phyloP scores from a whole-genome alignment of 1,140 invertebrate species.

The Caenorhabditis latens region DNA sequence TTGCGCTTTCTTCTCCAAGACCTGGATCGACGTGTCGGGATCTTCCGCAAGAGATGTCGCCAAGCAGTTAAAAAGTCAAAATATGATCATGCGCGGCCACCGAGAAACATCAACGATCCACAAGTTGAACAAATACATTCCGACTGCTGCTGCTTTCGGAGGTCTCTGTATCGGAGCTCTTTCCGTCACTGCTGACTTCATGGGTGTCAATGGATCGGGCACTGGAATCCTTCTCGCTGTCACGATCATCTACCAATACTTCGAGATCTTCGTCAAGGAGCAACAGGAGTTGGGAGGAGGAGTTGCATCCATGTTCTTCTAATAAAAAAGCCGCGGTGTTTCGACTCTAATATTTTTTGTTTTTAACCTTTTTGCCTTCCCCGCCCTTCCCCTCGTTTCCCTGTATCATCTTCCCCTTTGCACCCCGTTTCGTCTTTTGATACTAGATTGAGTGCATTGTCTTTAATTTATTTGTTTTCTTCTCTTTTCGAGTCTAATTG shows the following conservation, averaged over 20 bases:
- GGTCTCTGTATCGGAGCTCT: conserved; percentile 95
- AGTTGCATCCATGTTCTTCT: conserved; percentile 80
- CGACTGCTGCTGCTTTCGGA: conserved; percentile 98
- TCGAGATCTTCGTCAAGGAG: conserved; percentile 99
- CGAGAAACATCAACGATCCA: conserved; percentile 99
- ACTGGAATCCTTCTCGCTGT: conserved; percentile 98
- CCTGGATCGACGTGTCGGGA: conserved; percentile 99
- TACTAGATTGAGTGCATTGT: conserved; percentile 18
- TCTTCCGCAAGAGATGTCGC: conserved; percentile 99
- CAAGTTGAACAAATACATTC: conserved; percentile 87
- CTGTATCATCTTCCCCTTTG: not conserved
- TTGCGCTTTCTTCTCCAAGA: conserved; percentile 99
- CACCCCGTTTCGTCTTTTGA: not conserved
- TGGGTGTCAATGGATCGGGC: conserved; percentile 78
- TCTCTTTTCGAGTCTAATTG: not conserved
- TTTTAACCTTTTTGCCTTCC: too few species aligned
- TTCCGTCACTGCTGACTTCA: conserved; percentile 95
- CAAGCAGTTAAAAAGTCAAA: conserved; percentile 98
- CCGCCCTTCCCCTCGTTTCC: not conserved
- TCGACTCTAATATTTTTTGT: too few species aligned
- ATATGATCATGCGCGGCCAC: conserved; percentile 99
- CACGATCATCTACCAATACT: conserved; percentile 99
- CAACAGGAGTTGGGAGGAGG: conserved; percentile 99
- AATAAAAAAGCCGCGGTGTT: conserved; percentile 33
- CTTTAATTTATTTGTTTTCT: conserved; percentile 41